Conservation (phyloP, 2,113 vertebrate species). For the Oenanthe oenanthe region DNA sequence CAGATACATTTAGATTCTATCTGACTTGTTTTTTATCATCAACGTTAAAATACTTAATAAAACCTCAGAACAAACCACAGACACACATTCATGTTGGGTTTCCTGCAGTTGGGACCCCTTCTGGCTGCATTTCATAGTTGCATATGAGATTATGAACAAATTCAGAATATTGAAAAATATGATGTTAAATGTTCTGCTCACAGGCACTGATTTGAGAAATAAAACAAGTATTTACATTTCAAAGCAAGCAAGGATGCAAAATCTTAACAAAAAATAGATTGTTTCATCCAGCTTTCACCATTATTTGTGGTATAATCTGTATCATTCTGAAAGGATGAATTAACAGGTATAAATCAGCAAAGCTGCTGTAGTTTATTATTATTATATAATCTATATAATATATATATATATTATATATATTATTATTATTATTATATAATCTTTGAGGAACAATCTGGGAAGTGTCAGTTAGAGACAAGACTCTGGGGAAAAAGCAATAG, state of each 20-base stretch:
- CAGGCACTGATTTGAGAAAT: not conserved
- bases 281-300: not conserved
- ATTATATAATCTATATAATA: too few relatives aligned
- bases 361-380: not conserved
- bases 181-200: not conserved
- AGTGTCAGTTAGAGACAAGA: not conserved
- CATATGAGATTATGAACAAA: not conserved
- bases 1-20: not conserved
- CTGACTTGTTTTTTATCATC: not conserved
- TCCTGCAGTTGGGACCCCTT: not conserved
- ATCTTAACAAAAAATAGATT: not conserved
- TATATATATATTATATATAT: too few relatives aligned
- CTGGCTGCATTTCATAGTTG: not conserved
- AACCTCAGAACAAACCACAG: not conserved
- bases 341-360: not conserved
- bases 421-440: too few relatives aligned
- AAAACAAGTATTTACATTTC: not conserved
- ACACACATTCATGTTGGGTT: not conserved
- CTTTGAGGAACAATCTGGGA: not conserved
- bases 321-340: not conserved
- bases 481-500: not conserved
- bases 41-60: not conserved
- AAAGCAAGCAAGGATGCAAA: not conserved
- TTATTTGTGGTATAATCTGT: not conserved
- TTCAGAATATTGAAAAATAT: not conserved